Conservation (phyloP, 2,797 vertebrate species). For the Prionace glauca region DNA sequence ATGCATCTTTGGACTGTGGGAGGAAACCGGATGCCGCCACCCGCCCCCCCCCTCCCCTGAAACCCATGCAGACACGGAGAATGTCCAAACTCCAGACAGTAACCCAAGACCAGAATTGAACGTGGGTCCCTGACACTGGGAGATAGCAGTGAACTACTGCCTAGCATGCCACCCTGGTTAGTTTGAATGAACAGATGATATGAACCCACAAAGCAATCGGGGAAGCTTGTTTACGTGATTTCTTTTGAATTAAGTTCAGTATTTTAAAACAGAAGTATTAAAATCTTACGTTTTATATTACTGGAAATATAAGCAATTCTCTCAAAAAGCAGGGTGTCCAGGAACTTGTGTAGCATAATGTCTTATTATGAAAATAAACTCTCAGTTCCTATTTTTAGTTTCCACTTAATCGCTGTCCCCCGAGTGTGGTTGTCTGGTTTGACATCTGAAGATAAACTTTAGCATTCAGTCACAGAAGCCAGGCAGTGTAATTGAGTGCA, state of each 20-base stretch:
- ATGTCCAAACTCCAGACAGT: too few species aligned
- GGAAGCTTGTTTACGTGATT: neutral
- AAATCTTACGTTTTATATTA: slow-evolving; percentile 2
- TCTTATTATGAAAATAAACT: neutral
- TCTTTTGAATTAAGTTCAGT: neutral
- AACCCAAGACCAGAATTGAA: too few species aligned
- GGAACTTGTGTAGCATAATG: neutral
- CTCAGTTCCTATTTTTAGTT: neutral
- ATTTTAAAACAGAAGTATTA: neutral
- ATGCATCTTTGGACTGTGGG: too few species aligned
- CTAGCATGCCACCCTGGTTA: neutral
- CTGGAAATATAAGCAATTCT: slow-evolving; percentile 8
- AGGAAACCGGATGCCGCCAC: too few species aligned
- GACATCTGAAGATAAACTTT: neutral
- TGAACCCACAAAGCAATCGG: neutral
- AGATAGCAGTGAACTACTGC: too few species aligned
- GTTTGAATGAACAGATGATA: neutral
- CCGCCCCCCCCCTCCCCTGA: too few species aligned
- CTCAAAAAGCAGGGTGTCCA: neutral
- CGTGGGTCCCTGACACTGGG: too few species aligned
- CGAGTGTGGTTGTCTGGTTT: neutral
- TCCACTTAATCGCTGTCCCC: neutral
- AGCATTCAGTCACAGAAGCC: neutral
- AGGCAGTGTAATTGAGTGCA: neutral
- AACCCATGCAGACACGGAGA: too few species aligned